Conservation (phyloP, 2,888 invertebrate genomes). For the Apamea epomidion region DNA sequence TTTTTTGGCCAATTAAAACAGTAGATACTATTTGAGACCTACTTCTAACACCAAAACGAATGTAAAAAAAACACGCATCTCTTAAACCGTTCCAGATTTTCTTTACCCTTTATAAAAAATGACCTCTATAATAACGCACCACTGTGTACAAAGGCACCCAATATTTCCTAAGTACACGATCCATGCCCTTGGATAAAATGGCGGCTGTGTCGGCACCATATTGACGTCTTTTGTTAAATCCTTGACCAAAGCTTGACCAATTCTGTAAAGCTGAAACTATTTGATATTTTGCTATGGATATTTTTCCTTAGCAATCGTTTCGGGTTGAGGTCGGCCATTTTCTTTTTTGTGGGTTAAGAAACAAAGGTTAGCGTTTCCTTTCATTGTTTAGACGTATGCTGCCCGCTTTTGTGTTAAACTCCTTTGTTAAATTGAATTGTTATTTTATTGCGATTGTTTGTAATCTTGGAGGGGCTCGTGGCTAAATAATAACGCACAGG, state of each 20-base stretch:
- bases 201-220: conserved; percentile 25
- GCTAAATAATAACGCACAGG: neutral
- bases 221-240: conserved; percentile 40
- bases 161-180: conserved; percentile 28
- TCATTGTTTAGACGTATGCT: conserved; percentile 22
- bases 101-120: neutral
- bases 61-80: neutral
- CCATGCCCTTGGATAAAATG: conserved; percentile 27
- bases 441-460: conserved; percentile 2
- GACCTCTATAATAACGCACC: neutral
- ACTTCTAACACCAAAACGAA: too few relatives aligned
- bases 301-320: conserved; percentile 37
- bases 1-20: too few relatives aligned
- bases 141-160: conserved; percentile 28
- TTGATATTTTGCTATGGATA: conserved; percentile 29
- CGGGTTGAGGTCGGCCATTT: conserved; percentile 33
- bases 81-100: neutral
- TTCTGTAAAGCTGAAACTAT: conserved; percentile 32
- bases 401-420: conserved; percentile 6
- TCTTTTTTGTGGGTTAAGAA: conserved; percentile 22
- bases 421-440: conserved; percentile 25
- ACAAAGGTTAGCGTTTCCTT: conserved; percentile 32
- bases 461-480: neutral
- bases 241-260: conserved; percentile 53
- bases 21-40: too few relatives aligned